Evolutionary conservation across 2,888 invertebrate species (phyloP).

Genomic region (Cyclophora albipunctata): DNA sequence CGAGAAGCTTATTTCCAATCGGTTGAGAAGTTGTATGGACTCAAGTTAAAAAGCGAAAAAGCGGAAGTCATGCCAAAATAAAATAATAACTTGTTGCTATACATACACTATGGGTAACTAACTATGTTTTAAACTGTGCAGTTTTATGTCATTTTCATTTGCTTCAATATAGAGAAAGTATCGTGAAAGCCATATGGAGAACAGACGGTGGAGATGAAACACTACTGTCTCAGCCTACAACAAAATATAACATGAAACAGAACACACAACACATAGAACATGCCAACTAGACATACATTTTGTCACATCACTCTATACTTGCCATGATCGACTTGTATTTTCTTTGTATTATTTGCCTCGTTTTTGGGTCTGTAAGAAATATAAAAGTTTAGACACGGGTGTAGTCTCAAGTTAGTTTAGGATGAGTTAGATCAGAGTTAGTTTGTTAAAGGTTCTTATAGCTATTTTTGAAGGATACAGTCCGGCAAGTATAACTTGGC

Average conservation of each 20-base stretch:
- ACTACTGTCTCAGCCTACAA: slow-evolving; percentile 85
- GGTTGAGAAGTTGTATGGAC: too few species aligned
- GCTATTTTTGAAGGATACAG: too few species aligned
- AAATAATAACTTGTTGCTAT: slow-evolving; percentile 44
- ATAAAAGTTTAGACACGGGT: neutral
- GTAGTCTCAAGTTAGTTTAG: neutral
- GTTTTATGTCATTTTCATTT: slow-evolving; percentile 39
- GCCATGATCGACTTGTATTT: slow-evolving; percentile 99
- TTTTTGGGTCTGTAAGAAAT: slow-evolving; percentile 93
- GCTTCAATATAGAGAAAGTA: slow-evolving; percentile 51
- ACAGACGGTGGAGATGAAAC: slow-evolving; percentile 85
- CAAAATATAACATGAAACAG: slow-evolving; percentile 46
- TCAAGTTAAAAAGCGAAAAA: neutral
- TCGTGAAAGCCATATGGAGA: slow-evolving; percentile 81
- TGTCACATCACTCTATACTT: slow-evolving; percentile 59
- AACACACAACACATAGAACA: slow-evolving; percentile 23
- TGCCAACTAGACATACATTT: slow-evolving; percentile 1
- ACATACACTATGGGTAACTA: slow-evolving; percentile 51
- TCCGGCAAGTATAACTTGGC: too few species aligned
- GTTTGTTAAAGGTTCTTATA: too few species aligned
- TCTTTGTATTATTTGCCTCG: slow-evolving; percentile 95
- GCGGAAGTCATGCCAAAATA: slow-evolving; percentile 29
- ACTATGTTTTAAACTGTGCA: slow-evolving; percentile 57
- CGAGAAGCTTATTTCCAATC: too few species aligned
- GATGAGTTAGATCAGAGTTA: neutral